These are phyloP conservation scores for Nothocercus nigrocapillus DNA, from an alignment of 2,113 vertebrate species.

Conservation along the genomic window DNA sequence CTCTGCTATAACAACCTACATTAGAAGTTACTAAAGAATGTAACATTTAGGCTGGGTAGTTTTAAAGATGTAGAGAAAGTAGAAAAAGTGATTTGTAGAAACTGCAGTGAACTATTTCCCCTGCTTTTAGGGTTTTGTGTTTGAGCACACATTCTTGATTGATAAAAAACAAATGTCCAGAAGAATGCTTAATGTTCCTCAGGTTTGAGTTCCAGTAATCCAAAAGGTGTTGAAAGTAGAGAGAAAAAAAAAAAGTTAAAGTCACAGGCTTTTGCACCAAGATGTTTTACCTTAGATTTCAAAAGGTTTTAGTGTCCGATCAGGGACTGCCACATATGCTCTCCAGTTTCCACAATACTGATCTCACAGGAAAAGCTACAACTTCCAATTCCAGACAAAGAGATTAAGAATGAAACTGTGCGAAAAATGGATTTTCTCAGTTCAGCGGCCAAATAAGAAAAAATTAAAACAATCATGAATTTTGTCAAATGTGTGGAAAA, in stretches of 20 bases:
- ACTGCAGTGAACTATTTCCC: neutral
- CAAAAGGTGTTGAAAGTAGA: slow-evolving; percentile 42
- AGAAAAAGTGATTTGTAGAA: neutral
- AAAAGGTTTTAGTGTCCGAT: neutral
- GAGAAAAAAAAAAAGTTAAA: neutral
- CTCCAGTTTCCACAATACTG: neutral
- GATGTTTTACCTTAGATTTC: neutral
- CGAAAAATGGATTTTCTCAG: neutral
- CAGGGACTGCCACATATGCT: neutral
- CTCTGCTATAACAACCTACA: neutral
- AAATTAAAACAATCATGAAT: neutral
- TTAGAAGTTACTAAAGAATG: neutral
- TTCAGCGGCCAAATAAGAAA: neutral
- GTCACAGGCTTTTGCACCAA: slow-evolving; percentile 33
- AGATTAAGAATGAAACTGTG: neutral
- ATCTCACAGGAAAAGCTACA: neutral
- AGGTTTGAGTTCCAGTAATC: neutral
- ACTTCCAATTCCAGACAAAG: neutral
- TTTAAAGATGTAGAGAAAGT: neutral
- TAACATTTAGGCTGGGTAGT: neutral
- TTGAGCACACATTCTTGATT: neutral
- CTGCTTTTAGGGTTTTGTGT: neutral
- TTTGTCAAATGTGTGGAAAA: neutral
- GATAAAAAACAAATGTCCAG: slow-evolving; percentile 21
- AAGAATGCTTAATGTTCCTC: neutral